phyloP scores from a whole-genome alignment of 2,113 vertebrate genomes.

The Trogon surrucura region DNA sequence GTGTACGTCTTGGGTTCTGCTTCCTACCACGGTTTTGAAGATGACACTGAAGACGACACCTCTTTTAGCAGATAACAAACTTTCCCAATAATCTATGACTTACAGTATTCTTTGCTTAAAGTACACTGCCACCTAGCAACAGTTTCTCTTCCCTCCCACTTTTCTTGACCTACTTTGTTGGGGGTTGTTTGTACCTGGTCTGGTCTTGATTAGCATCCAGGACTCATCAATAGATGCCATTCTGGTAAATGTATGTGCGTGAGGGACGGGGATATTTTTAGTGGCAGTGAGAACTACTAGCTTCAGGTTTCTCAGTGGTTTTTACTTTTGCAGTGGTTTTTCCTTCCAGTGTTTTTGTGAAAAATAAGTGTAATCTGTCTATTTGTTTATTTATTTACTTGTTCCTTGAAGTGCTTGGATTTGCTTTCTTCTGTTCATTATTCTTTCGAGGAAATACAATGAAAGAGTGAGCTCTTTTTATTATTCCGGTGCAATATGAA shows the following conservation, averaged over 20 bases:
- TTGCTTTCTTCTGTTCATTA: neutral
- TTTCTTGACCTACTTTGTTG: constrained; percentile 50
- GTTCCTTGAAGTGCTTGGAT: neutral
- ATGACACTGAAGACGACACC: neutral
- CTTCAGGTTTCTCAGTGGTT: neutral
- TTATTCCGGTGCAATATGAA: neutral
- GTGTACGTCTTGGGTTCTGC: neutral
- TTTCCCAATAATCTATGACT: neutral
- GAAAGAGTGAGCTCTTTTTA: neutral
- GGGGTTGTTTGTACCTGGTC: constrained; percentile 23
- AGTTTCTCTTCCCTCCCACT: constrained; percentile 45
- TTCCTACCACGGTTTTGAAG: neutral
- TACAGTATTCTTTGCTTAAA: constrained; percentile 62
- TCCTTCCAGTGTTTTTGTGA: neutral
- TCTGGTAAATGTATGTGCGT: neutral
- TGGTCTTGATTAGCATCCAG: constrained; percentile 17
- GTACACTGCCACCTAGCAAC: constrained; percentile 74
- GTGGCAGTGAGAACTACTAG: neutral
- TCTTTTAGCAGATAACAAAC: constrained; percentile 5
- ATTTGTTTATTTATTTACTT: neutral
- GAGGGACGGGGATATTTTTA: neutral
- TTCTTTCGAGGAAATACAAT: neutral
- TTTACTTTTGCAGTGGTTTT: neutral
- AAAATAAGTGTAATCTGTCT: neutral
- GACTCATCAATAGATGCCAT: neutral